Conservation (phyloP, 2,888 invertebrate genomes). For the Drosophila crucigera region DNA sequence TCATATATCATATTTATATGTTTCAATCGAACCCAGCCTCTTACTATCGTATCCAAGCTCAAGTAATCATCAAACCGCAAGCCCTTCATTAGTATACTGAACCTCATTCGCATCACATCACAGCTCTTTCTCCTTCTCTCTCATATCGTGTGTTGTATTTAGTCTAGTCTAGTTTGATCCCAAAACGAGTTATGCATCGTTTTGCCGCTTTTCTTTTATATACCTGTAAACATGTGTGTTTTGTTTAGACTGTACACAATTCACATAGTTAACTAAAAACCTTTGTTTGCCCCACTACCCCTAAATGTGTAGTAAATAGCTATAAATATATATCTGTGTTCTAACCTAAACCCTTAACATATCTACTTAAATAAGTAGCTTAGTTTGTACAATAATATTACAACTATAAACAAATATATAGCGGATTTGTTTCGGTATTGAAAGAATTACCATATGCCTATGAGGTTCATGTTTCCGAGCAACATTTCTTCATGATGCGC, state of each 20-base stretch:
- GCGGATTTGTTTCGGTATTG: constrained; percentile 6
- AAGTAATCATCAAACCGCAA: constrained; percentile 27
- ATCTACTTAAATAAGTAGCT: constrained; percentile 47
- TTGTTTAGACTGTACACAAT: constrained; percentile 48
- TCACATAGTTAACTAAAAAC: constrained; percentile 35
- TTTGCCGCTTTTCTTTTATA: constrained; percentile 35
- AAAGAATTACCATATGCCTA: constrained; percentile 7
- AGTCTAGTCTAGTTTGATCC: constrained; percentile 29
- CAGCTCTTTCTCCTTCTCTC: constrained; percentile 4
- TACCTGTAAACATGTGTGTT: constrained; percentile 45
- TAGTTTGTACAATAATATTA: constrained; percentile 37
- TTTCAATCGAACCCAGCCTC: constrained; percentile 28
- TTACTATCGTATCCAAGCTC: constrained; percentile 11
- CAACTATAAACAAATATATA: constrained; percentile 1
- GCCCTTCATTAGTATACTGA: constrained; percentile 31
- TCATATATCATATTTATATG: constrained; percentile 51
- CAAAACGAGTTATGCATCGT: constrained; percentile 18
- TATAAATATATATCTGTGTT: constrained; percentile 31
- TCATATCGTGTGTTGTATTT: constrained; percentile 47
- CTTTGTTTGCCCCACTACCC: constrained; percentile 37
- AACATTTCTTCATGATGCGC: constrained; percentile 6
- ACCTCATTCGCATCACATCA: constrained; percentile 39
- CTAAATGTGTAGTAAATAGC: constrained; percentile 71
- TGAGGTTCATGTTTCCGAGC: not conserved
- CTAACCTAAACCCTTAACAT: constrained; percentile 25